Evolutionary conservation across 2,113 vertebrate species (phyloP), one percentile per base, ranked within the genome.

Genomic region (Paralichthys olivaceus): DNA sequence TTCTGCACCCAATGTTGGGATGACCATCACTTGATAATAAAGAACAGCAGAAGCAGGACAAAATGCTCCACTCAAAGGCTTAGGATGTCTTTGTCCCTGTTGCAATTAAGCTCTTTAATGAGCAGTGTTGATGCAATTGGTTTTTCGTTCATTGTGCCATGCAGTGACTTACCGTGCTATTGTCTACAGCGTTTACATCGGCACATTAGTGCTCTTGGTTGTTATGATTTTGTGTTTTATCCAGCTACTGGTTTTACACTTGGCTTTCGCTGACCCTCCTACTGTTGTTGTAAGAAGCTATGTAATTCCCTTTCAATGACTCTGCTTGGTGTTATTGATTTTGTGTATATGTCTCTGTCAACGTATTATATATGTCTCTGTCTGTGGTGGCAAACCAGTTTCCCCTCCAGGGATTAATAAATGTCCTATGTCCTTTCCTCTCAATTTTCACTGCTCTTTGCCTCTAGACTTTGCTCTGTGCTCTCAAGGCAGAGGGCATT

Each of bases 361-460:
- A 29, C 28, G 32, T 34, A 5, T 61, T 7, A 11, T 55, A n/a
- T 25, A 55, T 55, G 53, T 4, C 53, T 55, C 53, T 12, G 53
- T 53, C n/a, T 49, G 45, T 19, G 45, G 45, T 49, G 45, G 45
- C 15, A 19, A 19, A 29, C 57, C 29, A 29, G 7, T 60, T 58
- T 32, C 26, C 5, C 57, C 59, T 40, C 8, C 8, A 19, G 32
- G 59, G 34, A 61, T 40, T 57, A 5, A 57, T 17, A 28, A 28
- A 29, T 55, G 5, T 28, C 26, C 15, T 58, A 13, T n/a, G 2
- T 17, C n/a, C 19, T n/a, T 13, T 26, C 55, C 13, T 56, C 55
- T 26, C 69, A 74, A 19, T 67, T 67, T 77, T 70, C 61, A 53
- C 60, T 64, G 53, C 29, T 56, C 60, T 37, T 28, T 57, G 22